These are phyloP conservation scores for Tupiocoris notatus DNA, from an alignment of 2,888 invertebrate species.

Conservation along the genomic window DNA sequence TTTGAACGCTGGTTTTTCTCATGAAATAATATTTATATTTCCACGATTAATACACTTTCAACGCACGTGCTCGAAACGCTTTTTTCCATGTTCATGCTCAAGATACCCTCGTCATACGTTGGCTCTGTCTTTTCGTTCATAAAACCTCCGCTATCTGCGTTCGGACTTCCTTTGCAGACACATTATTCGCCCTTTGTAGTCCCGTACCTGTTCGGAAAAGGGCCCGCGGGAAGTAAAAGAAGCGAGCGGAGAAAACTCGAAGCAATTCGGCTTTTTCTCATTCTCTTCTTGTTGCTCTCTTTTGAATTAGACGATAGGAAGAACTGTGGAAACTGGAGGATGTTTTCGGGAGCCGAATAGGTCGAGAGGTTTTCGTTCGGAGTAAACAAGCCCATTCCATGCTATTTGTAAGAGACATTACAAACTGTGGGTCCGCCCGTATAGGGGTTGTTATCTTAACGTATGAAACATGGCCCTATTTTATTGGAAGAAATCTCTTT, in stretches of 20 bases:
- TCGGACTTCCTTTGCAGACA: no score
- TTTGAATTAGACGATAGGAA: background rate
- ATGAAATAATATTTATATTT: no score
- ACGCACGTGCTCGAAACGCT: no score
- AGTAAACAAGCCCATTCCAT: slow-evolving; percentile 26
- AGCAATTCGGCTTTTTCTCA: background rate
- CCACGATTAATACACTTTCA: no score
- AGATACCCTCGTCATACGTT: no score
- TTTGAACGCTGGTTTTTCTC: no score
- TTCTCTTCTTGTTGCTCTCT: background rate
- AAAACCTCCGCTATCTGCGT: no score
- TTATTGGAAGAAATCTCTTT: slow-evolving; percentile 10
- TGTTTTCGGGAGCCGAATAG: background rate
- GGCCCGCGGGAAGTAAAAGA: background rate
- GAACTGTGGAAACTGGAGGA: background rate
- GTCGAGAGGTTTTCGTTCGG: background rate
- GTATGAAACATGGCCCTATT: slow-evolving; percentile 14
- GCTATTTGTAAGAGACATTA: slow-evolving; percentile 30
- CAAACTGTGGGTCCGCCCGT: slow-evolving; percentile 2
- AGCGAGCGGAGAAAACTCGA: background rate
- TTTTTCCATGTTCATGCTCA: no score
- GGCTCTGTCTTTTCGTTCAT: no score
- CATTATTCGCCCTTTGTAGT: background rate
- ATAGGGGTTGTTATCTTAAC: slow-evolving; percentile 28
- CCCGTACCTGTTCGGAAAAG: background rate